Evolutionary conservation across 2,113 vertebrate species (phyloP).

Genomic region (Bubo blakistoni): DNA sequence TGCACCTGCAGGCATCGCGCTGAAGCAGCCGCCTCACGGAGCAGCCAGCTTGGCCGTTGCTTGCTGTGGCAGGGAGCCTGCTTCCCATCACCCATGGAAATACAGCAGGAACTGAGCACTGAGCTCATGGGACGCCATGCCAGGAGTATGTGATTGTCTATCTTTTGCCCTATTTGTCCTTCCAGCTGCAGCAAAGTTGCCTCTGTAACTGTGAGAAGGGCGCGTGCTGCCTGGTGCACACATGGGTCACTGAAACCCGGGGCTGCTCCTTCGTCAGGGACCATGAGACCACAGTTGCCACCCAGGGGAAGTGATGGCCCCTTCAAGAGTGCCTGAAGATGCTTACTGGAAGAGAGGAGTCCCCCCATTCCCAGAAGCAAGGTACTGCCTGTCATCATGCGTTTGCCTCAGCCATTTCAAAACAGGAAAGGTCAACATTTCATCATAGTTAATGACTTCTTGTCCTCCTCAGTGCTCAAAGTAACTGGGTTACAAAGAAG

Average conservation of each 20-base stretch:
- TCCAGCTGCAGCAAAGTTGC: background rate
- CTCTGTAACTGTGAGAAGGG: accelerated
- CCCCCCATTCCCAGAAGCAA: background rate
- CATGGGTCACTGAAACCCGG: accelerated
- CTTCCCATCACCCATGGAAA: background rate
- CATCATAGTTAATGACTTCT: background rate
- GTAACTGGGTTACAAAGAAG: background rate
- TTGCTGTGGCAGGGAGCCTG: background rate
- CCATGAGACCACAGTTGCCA: background rate
- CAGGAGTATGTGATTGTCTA: background rate
- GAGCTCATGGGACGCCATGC: background rate
- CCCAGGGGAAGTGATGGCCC: background rate
- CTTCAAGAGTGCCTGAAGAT: background rate
- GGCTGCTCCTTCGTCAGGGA: background rate
- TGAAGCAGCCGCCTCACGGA: background rate
- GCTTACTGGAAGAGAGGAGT: background rate
- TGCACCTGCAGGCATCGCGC: background rate
- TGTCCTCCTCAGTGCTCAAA: background rate
- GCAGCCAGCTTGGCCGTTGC: accelerated
- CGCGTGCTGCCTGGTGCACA: accelerated
- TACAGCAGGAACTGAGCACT: background rate
- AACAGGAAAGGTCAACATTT: background rate
- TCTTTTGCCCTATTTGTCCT: background rate
- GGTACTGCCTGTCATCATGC: background rate
- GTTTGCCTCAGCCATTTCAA: background rate